Percentiles rank a stretch among this genome's conserved stretches.
phyloP scores from a whole-genome alignment of 2,888 invertebrate genomes.

The Pollenia labialis region DNA sequence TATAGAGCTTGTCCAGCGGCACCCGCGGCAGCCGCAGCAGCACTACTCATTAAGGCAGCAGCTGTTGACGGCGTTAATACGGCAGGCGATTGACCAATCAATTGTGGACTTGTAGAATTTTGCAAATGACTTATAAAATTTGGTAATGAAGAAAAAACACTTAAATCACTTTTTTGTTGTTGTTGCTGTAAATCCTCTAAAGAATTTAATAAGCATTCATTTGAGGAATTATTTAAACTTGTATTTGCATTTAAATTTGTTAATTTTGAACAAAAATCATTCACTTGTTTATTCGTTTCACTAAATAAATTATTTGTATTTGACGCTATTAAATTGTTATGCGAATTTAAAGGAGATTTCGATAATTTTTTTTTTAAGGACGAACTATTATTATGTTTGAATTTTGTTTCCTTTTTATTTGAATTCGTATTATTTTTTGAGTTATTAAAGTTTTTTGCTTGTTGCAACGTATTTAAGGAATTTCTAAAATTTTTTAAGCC shows the following conservation, averaged over 20 bases:
- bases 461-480: constrained; percentile 68
- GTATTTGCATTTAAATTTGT: constrained; percentile 62
- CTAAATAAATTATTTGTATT: constrained; percentile 58
- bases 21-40: constrained; percentile 89
- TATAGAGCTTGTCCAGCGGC: constrained; percentile 92
- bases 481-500: constrained; percentile 67
- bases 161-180: constrained; percentile 77
- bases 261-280: constrained; percentile 67
- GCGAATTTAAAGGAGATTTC: constrained; percentile 53
- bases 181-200: constrained; percentile 75
- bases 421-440: constrained; percentile 46
- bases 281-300: constrained; percentile 64
- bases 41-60: constrained; percentile 89
- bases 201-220: constrained; percentile 71
- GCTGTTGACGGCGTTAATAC: constrained; percentile 77
- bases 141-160: constrained; percentile 79
- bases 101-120: constrained; percentile 74
- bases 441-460: constrained; percentile 59
- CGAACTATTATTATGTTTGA: constrained; percentile 39
- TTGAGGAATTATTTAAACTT: constrained; percentile 71
- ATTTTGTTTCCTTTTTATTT: constrained; percentile 62
- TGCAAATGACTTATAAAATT: constrained; percentile 75
- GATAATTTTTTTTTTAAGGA: constrained; percentile 67
- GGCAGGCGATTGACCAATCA: constrained; percentile 68
- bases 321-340: constrained; percentile 27